phyloP scores from a whole-genome alignment of 2,113 vertebrate genomes.

The Thalassoma bifasciatum region DNA sequence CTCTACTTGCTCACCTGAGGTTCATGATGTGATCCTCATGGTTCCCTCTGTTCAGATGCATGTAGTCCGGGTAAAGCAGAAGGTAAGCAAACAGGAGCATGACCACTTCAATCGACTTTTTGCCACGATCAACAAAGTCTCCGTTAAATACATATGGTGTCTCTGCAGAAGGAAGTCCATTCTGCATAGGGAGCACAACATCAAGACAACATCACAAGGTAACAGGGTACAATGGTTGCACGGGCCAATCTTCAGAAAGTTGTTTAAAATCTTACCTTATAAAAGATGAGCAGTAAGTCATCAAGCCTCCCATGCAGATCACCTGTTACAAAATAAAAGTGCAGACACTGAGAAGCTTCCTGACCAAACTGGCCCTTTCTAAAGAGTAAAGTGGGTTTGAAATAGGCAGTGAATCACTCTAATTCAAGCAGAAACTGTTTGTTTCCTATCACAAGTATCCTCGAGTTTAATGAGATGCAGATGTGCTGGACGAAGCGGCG shows the following conservation, averaged over 20 bases:
- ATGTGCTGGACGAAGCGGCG: conserved; percentile 40
- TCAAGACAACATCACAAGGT: background rate
- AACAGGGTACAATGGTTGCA: background rate
- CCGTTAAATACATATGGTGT: conserved; percentile 96
- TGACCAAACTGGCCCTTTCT: background rate
- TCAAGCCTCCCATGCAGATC: conserved; percentile 96
- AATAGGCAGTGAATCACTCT: background rate
- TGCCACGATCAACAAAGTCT: conserved; percentile 97
- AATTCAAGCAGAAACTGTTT: conserved; percentile 1
- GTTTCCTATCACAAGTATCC: conserved; percentile 49
- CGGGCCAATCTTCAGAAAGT: background rate
- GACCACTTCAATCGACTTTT: conserved; percentile 92
- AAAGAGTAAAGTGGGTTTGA: background rate
- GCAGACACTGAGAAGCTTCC: background rate
- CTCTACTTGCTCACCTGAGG: conserved; percentile 84
- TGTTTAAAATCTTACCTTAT: conserved; percentile 86
- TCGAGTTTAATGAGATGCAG: conserved; percentile 66
- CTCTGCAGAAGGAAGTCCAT: conserved; percentile 91
- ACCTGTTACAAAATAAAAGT: conserved; percentile 79
- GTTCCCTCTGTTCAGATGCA: conserved; percentile 96
- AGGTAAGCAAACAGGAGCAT: conserved; percentile 92
- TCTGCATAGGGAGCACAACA: conserved; percentile 81
- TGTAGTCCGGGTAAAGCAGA: conserved; percentile 91
- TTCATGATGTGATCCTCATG: conserved; percentile 98
- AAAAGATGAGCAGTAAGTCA: conserved; percentile 96